These are phyloP conservation scores for Hassar affinis DNA, from an alignment of 2,113 vertebrate species.

Conservation along the genomic window DNA sequence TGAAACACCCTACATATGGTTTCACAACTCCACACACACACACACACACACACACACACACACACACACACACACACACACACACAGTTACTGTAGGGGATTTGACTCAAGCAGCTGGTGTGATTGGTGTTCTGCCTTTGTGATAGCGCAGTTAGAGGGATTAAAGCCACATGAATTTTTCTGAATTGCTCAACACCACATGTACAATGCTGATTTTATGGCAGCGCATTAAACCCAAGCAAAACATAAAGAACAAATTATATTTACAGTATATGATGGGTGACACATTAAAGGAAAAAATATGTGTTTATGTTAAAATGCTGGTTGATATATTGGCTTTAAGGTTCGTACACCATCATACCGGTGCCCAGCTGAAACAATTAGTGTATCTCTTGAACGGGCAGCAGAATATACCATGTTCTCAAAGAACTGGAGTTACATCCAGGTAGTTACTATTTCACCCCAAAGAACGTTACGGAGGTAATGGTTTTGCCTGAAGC, in stretches of 20 bases:
- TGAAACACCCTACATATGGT: constrained; percentile 49
- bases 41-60: constrained; percentile 35
- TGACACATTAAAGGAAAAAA: not conserved
- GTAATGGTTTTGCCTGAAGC: too few relatives aligned
- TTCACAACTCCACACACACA: constrained; percentile 52
- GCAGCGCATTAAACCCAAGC: not conserved
- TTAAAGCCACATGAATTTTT: constrained; percentile 9
- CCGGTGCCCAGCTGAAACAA: too few relatives aligned
- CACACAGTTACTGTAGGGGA: constrained; percentile 37
- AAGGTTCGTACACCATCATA: too few relatives aligned
- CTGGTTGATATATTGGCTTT: too few relatives aligned
- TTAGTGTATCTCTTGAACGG: too few relatives aligned
- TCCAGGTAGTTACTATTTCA: too few relatives aligned
- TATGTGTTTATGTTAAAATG: not conserved
- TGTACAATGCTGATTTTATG: not conserved
- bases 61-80: constrained; percentile 26
- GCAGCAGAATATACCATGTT: too few relatives aligned
- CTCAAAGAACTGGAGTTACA: too few relatives aligned
- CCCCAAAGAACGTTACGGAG: too few relatives aligned
- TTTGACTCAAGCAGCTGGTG: constrained; percentile 23
- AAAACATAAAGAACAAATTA: not conserved
- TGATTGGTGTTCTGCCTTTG: constrained; percentile 2
- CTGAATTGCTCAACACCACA: not conserved
- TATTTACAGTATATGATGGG: not conserved
- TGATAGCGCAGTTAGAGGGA: not conserved